Conservation (phyloP, 2,113 vertebrate genomes). For the Pachycephala philippinensis region DNA sequence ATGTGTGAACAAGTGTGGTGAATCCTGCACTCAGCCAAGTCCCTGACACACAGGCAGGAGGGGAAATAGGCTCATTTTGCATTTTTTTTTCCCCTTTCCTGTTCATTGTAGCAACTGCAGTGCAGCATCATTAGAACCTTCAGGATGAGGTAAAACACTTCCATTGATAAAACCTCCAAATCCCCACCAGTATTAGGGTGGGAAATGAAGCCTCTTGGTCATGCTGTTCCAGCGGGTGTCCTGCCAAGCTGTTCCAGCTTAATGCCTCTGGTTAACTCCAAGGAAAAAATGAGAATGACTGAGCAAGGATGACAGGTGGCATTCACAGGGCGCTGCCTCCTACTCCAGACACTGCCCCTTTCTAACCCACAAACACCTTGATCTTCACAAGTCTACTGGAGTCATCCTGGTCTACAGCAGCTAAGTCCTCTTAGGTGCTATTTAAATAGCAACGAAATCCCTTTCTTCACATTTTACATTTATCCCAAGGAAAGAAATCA, state of each 20-base stretch:
- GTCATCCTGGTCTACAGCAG: background rate
- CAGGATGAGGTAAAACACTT: background rate
- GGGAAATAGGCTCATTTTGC: background rate
- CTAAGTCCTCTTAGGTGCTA: background rate
- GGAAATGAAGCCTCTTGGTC: background rate
- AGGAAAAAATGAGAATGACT: background rate
- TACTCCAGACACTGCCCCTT: background rate
- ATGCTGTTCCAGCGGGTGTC: background rate
- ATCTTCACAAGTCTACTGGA: background rate
- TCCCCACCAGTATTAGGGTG: background rate
- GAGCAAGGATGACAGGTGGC: background rate
- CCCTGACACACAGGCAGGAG: background rate
- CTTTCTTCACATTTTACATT: background rate
- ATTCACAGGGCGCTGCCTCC: background rate
- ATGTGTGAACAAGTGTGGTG: accelerated
- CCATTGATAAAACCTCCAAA: background rate
- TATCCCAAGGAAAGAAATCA: background rate
- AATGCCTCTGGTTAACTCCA: background rate
- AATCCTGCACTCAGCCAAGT: background rate
- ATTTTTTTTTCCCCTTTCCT: background rate
- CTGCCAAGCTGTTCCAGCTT: background rate
- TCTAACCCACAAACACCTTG: background rate
- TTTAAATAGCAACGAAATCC: background rate
- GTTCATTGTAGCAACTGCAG: background rate
- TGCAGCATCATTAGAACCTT: background rate